A percentile compares a stretch with the other conserved stretches of the same genome.
phyloP scores from a whole-genome alignment of 2,113 vertebrate genomes.

The Phalacrocorax carbo region DNA sequence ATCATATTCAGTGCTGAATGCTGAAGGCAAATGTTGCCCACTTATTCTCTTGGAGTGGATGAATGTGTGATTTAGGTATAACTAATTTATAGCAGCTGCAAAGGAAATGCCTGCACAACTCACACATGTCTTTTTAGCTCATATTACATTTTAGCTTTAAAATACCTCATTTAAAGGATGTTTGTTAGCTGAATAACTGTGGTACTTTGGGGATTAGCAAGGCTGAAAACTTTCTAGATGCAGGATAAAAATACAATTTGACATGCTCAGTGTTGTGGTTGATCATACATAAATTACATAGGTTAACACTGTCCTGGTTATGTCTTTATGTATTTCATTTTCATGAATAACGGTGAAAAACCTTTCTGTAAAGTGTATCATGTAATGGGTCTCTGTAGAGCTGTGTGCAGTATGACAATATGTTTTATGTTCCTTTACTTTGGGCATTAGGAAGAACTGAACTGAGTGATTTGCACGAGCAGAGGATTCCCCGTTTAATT shows the following conservation, averaged over 20 bases:
- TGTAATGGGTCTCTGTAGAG: background rate
- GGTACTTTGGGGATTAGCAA: background rate
- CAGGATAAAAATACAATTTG: background rate
- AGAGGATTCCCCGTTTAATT: background rate
- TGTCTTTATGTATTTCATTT: background rate
- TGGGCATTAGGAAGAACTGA: background rate
- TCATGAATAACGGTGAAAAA: background rate
- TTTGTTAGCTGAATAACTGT: background rate
- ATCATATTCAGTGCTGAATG: background rate
- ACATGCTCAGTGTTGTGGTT: background rate
- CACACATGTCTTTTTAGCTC: fast-evolving
- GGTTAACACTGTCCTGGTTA: background rate
- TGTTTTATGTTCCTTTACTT: background rate
- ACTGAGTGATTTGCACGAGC: fast-evolving
- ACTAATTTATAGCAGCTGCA: background rate
- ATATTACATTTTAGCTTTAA: background rate
- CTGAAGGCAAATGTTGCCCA: background rate
- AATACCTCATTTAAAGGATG: background rate
- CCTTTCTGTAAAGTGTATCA: background rate
- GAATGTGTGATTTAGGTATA: background rate
- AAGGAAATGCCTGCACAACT: background rate
- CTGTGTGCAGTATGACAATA: background rate
- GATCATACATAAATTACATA: background rate
- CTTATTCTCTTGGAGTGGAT: background rate
- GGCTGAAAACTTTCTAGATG: background rate